Percentiles rank a stretch among this genome's conserved stretches.
Evolutionary conservation across 92 coral and sea anemone species (phyloP).

Genomic region (Palythoa caribaeorum): DNA sequence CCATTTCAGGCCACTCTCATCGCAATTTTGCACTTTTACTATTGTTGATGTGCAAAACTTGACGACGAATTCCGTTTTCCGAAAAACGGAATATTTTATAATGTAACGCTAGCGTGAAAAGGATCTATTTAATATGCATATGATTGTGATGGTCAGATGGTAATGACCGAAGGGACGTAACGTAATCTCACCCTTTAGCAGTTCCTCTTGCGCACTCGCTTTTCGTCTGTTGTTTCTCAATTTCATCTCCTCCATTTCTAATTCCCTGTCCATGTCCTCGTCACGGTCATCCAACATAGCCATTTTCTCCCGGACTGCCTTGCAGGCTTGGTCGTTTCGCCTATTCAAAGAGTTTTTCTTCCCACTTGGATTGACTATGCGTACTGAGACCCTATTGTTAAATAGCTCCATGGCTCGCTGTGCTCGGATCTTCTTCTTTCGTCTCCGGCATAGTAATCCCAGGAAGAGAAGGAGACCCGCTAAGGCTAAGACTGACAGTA

Average conservation of each 20-base stretch:
- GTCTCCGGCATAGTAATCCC: slow-evolving; percentile 69
- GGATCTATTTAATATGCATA: too few relatives aligned
- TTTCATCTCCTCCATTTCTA: slow-evolving; percentile 44
- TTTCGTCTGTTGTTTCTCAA: slow-evolving; percentile 61
- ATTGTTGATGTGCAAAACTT: too few relatives aligned
- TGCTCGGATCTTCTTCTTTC: slow-evolving; percentile 60
- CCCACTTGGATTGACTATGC: slow-evolving; percentile 82
- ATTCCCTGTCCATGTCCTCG: slow-evolving; percentile 50
- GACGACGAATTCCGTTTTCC: too few relatives aligned
- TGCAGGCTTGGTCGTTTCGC: slow-evolving; percentile 62
- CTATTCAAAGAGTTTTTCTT: slow-evolving; percentile 87
- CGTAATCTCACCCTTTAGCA: slow-evolving; percentile 54
- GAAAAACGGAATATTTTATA: too few relatives aligned
- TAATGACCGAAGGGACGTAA: not conserved
- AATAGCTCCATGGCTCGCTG: slow-evolving; percentile 52
- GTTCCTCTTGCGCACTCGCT: slow-evolving; percentile 58
- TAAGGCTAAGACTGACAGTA: not conserved
- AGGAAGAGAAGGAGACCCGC: slow-evolving; percentile 61
- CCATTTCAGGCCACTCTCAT: too few relatives aligned
- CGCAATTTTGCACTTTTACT: too few relatives aligned
- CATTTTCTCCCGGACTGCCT: slow-evolving; percentile 60
- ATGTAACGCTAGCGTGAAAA: too few relatives aligned
- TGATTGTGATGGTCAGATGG: not conserved
- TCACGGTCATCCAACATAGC: slow-evolving; percentile 53
- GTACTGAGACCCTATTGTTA: slow-evolving; percentile 60